Conservation (phyloP, 2,888 invertebrate genomes). For the Melinopterus prodromus region DNA sequence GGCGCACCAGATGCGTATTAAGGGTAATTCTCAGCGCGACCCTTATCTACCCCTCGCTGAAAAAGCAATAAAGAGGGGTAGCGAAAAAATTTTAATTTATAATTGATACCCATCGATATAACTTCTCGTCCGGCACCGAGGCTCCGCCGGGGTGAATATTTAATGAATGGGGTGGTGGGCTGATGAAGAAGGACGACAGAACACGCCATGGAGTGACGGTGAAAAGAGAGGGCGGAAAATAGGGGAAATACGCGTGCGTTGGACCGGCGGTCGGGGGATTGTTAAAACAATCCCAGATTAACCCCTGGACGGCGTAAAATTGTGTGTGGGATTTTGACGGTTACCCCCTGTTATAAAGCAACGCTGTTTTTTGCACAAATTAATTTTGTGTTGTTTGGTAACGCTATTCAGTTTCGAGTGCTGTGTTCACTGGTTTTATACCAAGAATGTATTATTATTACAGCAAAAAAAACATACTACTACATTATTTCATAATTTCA, state of each 20-base stretch:
- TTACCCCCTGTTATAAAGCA: background rate
- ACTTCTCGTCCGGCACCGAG: slow-evolving; percentile 20
- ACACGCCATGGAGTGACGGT: background rate
- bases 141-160: slow-evolving; percentile 37
- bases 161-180: slow-evolving; percentile 36
- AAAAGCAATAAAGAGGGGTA: slow-evolving; percentile 21
- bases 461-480: no score
- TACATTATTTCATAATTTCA: no score
- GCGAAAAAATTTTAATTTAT: slow-evolving; percentile 37
- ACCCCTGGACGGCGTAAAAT: slow-evolving; percentile 44
- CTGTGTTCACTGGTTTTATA: no score
- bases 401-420: no score
- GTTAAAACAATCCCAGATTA: slow-evolving; percentile 45
- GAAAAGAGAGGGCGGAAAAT: no score
- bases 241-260: slow-evolving; percentile 13
- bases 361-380: background rate
- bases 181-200: background rate
- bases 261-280: slow-evolving; percentile 39
- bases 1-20: slow-evolving; percentile 27
- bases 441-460: no score
- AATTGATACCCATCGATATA: slow-evolving; percentile 37
- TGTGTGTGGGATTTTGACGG: slow-evolving; percentile 44
- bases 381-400: background rate
- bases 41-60: slow-evolving; percentile 18
- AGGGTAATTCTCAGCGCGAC: slow-evolving; percentile 22